Base-by-base conservation (phyloP, 2,888 invertebrate genomes). In the Caradrina clavipalpis region DNA sequence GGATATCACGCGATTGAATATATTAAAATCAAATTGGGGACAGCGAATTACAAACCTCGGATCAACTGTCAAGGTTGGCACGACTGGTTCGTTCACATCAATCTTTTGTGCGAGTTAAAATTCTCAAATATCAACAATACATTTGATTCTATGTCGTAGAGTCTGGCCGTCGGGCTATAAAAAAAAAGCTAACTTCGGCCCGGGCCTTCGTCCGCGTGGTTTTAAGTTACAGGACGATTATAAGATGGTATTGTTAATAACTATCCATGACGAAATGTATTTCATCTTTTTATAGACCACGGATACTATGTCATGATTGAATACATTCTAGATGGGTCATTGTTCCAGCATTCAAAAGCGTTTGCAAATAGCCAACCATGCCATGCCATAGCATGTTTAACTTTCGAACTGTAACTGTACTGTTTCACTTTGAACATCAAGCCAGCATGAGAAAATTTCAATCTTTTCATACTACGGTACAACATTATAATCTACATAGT, bases 1-100 rank as follows among this genome's bases (percentile, higher is more conserved):
- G 21, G 45, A 61, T 71, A 64, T 64, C 59, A 57, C 49, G 59
- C 51, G 74, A 78, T 59, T 57, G 60, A 60, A 75, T 73, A 78
- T 61, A 78, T 65, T 78, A 73, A 51, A 73, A 78, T 50, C 17
- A 53, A 57, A 79, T 68, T 45, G 21, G 60, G 80, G 53, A 56
- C 76, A 64, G 57, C 39, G 6, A 64, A 60, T 61, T 61, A 75
- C 39, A 47, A 54, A 64, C 39, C 53, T 63, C 70, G 39, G 56
- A 56, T 63, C 63, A 64, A 17, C 65, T 70, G 59, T 59, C 77
- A 78, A 78, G 77, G 77, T 60, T 80, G 42, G 21, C 19, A 47
- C 50, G n/a, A 68, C 51, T 80, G 57, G 54, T 75, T 75, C 76
- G 64, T 69, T 77, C 77, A 80, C 76, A 69, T 69, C 31, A 50